Conservation (phyloP, 2,797 vertebrate genomes). For the Pipistrellus pygmaeus region DNA sequence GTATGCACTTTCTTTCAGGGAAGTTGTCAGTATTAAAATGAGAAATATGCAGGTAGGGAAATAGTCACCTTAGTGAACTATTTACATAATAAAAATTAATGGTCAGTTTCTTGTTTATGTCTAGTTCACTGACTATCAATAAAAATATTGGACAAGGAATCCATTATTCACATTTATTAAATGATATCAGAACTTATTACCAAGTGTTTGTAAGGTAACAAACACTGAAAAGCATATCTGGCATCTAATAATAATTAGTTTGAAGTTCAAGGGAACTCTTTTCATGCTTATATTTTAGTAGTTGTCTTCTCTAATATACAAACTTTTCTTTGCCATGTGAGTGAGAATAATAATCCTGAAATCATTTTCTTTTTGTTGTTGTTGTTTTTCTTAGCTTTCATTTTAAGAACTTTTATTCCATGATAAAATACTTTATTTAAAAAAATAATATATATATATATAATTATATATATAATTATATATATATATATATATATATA, state of each 20-base stretch:
- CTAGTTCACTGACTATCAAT: slow-evolving; percentile 54
- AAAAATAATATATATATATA: too few relatives aligned
- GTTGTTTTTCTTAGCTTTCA: background rate
- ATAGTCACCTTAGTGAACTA: slow-evolving; percentile 73
- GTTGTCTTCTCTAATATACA: background rate
- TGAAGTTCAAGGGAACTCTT: slow-evolving; percentile 31
- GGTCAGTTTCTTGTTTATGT: slow-evolving; percentile 70
- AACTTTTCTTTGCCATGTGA: background rate
- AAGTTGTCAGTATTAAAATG: slow-evolving; percentile 80
- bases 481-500: too few relatives aligned
- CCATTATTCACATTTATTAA: slow-evolving; percentile 33
- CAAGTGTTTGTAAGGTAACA: background rate
- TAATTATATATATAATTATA: too few relatives aligned
- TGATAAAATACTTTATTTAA: background rate
- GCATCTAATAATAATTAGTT: slow-evolving; percentile 38
- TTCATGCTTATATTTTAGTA: background rate
- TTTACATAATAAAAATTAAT: slow-evolving; percentile 79
- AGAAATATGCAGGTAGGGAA: slow-evolving; percentile 74
- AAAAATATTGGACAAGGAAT: slow-evolving; percentile 34
- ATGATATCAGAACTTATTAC: slow-evolving; percentile 31
- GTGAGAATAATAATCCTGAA: background rate
- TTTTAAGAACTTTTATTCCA: background rate
- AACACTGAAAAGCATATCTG: slow-evolving; percentile 39
- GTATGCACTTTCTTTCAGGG: slow-evolving; percentile 69
- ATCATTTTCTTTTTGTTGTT: background rate